A percentile compares a stretch with the other conserved stretches of the same genome.
Evolutionary conservation across 1,140 invertebrate genomes (phyloP).

Genomic region (Potamilus streckersoni): DNA sequence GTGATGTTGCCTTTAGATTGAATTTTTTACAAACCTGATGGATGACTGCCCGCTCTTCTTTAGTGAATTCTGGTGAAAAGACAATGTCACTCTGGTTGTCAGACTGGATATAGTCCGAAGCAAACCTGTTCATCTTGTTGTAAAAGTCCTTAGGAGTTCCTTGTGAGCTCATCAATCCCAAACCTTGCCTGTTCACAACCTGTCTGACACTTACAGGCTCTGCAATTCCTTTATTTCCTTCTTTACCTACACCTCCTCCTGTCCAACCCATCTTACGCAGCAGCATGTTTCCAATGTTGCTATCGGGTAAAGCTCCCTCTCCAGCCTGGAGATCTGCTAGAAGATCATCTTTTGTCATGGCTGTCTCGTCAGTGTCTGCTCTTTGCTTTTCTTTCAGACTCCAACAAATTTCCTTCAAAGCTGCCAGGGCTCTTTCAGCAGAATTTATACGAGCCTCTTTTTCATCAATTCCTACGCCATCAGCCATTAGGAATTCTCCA

Average conservation of each 20-base stretch:
- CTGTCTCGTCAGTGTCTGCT: constrained; percentile 42
- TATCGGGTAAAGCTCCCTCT: constrained; percentile 56
- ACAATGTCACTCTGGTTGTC: constrained; percentile 71
- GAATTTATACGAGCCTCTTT: constrained; percentile 41
- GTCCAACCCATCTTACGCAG: constrained; percentile 86
- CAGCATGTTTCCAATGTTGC: constrained; percentile 77
- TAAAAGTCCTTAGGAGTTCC: constrained; percentile 47
- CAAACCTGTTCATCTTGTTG: constrained; percentile 36
- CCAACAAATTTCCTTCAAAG: constrained; percentile 50
- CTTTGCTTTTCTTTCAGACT: constrained; percentile 74
- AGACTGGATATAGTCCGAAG: constrained; percentile 51
- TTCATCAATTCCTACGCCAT: constrained; percentile 28
- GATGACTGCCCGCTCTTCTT: constrained; percentile 77
- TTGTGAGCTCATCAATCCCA: constrained; percentile 45
- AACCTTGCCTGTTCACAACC: constrained; percentile 53
- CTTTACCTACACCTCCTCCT: constrained; percentile 80
- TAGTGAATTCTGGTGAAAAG: constrained; percentile 78
- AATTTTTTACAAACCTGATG: constrained; percentile 69
- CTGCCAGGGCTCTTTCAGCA: constrained; percentile 38
- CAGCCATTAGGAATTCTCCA: constrained; percentile 4
- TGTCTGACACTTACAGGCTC: constrained; percentile 71
- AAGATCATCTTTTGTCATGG: constrained; percentile 49
- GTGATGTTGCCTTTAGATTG: constrained; percentile 73
- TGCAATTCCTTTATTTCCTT: constrained; percentile 73
- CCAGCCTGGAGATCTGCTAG: constrained; percentile 70